phyloP scores from a whole-genome alignment of 2,888 invertebrate species.

The Dioctria linearis region DNA sequence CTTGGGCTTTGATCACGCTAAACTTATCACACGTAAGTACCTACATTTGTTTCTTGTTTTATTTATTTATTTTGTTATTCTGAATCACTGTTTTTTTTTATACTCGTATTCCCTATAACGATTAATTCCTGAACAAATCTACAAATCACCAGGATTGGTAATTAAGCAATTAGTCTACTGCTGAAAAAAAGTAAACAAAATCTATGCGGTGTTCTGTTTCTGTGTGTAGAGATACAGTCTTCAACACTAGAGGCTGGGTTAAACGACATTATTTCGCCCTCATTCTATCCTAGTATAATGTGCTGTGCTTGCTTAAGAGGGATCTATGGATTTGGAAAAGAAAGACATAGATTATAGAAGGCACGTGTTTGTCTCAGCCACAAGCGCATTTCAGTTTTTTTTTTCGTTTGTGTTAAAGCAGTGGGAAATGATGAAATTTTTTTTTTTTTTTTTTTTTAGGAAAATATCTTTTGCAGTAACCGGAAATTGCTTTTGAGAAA shows the following conservation, averaged over 20 bases:
- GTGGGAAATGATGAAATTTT: constrained; percentile 28
- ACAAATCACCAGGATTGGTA: background rate
- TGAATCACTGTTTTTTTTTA: background rate
- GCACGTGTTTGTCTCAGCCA: constrained; percentile 23
- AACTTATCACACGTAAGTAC: constrained; percentile 33
- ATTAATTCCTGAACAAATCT: constrained; percentile 7
- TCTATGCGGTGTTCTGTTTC: background rate
- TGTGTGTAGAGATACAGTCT: no score
- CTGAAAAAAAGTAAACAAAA: constrained; percentile 20
- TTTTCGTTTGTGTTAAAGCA: constrained; percentile 4
- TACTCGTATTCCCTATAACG: background rate
- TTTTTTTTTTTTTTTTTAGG: background rate
- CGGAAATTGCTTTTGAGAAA: constrained; percentile 33
- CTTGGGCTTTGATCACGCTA: constrained; percentile 7
- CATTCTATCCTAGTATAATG: no score
- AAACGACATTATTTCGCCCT: no score
- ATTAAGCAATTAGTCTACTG: constrained; percentile 10
- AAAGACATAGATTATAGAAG: no score
- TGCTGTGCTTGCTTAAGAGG: no score
- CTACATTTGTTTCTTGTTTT: background rate
- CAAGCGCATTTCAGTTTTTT: constrained; percentile 16
- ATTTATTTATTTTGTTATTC: background rate
- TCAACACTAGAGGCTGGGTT: no score
- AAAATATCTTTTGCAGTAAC: constrained; percentile 32
- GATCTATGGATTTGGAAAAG: no score